Evolutionary conservation across 2,113 vertebrate genomes (phyloP).

Genomic region (Poeciliopsis retropinna): DNA sequence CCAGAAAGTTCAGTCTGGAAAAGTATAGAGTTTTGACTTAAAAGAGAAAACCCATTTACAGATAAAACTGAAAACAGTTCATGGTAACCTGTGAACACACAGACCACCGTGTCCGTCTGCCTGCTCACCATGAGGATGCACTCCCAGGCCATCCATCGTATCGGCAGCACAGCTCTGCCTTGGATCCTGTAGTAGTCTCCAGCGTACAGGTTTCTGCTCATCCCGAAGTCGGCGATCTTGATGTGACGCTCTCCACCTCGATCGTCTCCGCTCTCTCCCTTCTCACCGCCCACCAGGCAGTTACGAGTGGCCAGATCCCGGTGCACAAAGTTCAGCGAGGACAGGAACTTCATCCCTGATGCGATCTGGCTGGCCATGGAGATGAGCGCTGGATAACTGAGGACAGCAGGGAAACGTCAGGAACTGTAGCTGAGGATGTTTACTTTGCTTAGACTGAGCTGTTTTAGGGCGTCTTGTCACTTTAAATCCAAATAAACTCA

Average conservation of each 20-base stretch:
- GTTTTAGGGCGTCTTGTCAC: no score
- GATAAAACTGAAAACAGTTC: no score
- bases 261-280: conserved; percentile 69
- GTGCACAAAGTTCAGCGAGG: conserved; percentile 92
- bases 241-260: conserved; percentile 85
- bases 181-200: conserved; percentile 93
- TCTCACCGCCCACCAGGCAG: conserved; percentile 89
- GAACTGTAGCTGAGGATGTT: background rate
- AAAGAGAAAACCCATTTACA: no score
- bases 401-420: background rate
- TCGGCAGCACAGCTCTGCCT: conserved; percentile 91
- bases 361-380: conserved; percentile 91
- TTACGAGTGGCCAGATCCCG: conserved; percentile 91
- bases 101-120: background rate
- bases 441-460: background rate
- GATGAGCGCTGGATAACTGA: conserved; percentile 87
- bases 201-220: conserved; percentile 92
- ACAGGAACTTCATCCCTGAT: conserved; percentile 91
- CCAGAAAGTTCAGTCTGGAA: background rate
- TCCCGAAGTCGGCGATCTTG: conserved; percentile 94
- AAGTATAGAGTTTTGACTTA: background rate
- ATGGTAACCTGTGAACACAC: no score
- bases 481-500: no score
- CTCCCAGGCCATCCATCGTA: conserved; percentile 98
- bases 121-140: conserved; percentile 91